Evolutionary conservation across 2,797 vertebrate species (phyloP), one percentile per base, ranked within the genome.

Genomic region (Eidolon dupreanum): DNA sequence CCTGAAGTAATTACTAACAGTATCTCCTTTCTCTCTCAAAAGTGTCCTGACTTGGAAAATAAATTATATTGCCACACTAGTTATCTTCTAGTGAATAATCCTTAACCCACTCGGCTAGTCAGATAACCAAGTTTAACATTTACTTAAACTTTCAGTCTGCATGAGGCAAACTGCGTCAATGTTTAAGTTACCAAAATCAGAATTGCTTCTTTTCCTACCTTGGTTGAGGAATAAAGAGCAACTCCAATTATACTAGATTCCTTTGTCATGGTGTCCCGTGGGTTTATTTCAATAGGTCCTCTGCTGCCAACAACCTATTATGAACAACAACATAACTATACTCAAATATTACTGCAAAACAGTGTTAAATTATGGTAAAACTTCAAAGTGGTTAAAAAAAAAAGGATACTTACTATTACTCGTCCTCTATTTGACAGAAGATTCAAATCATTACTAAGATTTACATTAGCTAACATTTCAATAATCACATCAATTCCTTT

Each of bases 391-490:
- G 7, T 43, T 28, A 26, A 17, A 59, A 38, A n/a, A 41, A 24
- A 68, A 46, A 4, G 74, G 51, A 53, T 53, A 98, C 99, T 98
- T 97, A 99, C 99, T 93, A 98, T 95, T 12, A 99, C 99, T 66
- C 99, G 98, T 83, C 99, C 99, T 92, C 98, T 98, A 0, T 0
- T 7, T 9, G 99, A 97, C 97, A 99, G 89, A 97, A 99, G 99
- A 94, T 99, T 98, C 65, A 99, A 96, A 96, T 99, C 99, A 82
- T 98, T 98, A 86, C 98, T 98, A 36, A 99, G 99, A 98, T 99
- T 99, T 87, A 99, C 77, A 7, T 99, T 99, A 0, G 99, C 98
- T 96, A 99, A 97, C 99, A 99, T 99, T 98, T 99, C 99, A 88
- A 99, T 96, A 31, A 99, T 99, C 78, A 99, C 98, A 94, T 99